Percentiles rank a stretch among this genome's conserved stretches.
phyloP scores from a whole-genome alignment of 2,797 vertebrate genomes.

The Brachyalestes nurse region DNA sequence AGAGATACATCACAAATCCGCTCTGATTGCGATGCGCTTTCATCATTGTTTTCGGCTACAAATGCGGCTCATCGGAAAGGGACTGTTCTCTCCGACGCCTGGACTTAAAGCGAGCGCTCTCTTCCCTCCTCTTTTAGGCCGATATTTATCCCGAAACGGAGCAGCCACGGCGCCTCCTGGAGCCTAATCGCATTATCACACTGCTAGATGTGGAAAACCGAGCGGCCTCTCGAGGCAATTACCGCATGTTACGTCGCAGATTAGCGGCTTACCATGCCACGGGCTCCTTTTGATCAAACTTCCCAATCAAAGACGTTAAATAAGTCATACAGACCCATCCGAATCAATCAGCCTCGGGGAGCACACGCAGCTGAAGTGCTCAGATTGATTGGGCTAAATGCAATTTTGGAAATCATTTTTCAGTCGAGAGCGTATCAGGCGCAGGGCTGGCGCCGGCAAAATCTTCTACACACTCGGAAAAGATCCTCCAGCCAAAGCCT shows the following conservation, averaged over 20 bases:
- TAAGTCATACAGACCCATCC: constrained; percentile 54
- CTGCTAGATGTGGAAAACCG: constrained; percentile 58
- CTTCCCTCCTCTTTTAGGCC: neutral
- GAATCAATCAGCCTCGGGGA: constrained; percentile 53
- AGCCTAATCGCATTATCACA: constrained; percentile 66
- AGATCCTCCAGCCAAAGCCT: neutral
- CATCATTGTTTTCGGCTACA: constrained; percentile 13
- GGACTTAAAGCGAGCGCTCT: neutral
- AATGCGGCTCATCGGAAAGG: neutral
- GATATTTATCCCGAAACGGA: constrained; percentile 17
- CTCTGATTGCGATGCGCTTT: constrained; percentile 53
- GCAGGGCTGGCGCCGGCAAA: neutral
- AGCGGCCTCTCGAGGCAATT: constrained; percentile 64
- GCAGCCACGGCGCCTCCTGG: constrained; percentile 52
- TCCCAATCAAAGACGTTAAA: constrained; percentile 59
- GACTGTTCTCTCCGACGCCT: constrained; percentile 29
- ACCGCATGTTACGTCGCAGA: constrained; percentile 61
- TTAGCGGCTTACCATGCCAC: constrained; percentile 48
- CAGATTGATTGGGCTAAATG: constrained; percentile 51
- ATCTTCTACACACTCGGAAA: neutral
- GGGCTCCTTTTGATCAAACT: constrained; percentile 57
- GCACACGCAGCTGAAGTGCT: constrained; percentile 36
- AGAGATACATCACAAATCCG: constrained; percentile 74
- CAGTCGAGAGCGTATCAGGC: constrained; percentile 23
- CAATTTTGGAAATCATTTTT: constrained; percentile 53